Percentiles rank a stretch among this genome's conserved stretches.
phyloP scores from a whole-genome alignment of 2,797 vertebrate genomes.

The Acipenser oxyrinchus region DNA sequence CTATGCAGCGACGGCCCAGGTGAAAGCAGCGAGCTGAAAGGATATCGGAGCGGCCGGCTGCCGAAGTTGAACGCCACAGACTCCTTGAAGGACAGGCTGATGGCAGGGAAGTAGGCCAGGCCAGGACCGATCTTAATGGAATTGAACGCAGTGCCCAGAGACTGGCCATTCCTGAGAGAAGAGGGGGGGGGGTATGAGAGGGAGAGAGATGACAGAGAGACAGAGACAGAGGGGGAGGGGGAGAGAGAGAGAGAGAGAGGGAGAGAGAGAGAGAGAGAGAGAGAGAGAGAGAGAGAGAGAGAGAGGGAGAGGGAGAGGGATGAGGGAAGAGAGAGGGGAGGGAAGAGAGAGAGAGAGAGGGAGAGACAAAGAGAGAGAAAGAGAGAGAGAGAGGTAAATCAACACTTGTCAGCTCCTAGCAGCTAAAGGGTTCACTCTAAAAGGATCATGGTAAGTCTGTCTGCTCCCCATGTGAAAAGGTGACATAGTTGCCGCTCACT shows the following conservation, averaged over 20 bases:
- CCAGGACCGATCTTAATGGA: conserved; percentile 82
- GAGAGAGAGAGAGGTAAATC: too few relatives aligned
- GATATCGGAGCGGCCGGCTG: conserved; percentile 94
- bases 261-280: too few relatives aligned
- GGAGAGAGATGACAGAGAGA: conserved; percentile 2
- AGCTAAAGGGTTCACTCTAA: too few relatives aligned
- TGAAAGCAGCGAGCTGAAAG: conserved; percentile 37
- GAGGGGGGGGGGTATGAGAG: conserved; percentile 77
- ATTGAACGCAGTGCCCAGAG: conserved; percentile 83
- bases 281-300: too few relatives aligned
- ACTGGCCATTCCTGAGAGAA: conserved; percentile 77
- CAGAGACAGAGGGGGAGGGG: background rate
- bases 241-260: too few relatives aligned
- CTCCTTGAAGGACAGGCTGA: conserved; percentile 96
- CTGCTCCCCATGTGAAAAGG: too few relatives aligned
- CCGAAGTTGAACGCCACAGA: conserved; percentile 98
- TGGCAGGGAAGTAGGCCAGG: conserved; percentile 91
- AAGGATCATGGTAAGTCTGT: conserved; percentile 4
- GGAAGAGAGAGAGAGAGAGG: too few relatives aligned
- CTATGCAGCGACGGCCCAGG: too few relatives aligned
- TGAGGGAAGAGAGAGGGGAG: too few relatives aligned
- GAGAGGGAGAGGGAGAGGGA: background rate
- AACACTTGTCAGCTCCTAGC: too few relatives aligned
- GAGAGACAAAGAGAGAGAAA: too few relatives aligned
- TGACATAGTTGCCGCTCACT: too few relatives aligned